phyloP scores from a whole-genome alignment of 2,113 vertebrate genomes.

The Pycnonotus jocosus region DNA sequence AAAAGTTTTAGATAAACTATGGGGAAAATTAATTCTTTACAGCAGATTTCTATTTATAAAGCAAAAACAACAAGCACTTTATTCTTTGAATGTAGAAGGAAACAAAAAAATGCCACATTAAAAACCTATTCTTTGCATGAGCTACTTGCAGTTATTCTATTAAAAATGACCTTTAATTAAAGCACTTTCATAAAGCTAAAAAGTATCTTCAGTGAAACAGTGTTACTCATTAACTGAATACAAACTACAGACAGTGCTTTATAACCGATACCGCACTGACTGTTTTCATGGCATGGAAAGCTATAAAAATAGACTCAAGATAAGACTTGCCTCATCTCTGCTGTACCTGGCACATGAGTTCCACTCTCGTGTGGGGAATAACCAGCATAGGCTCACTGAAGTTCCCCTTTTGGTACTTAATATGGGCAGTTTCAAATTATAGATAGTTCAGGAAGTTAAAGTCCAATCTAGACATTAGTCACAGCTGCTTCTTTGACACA shows the following conservation, averaged over 20 bases:
- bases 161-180: not conserved
- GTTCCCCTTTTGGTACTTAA: not conserved
- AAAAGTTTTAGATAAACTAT: not conserved
- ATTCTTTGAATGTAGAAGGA: not conserved
- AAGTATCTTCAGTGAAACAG: not conserved
- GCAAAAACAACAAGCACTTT: not conserved
- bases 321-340: not conserved
- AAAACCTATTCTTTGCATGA: not conserved
- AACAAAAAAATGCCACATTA: not conserved
- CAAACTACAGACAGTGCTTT: not conserved
- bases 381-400: not conserved
- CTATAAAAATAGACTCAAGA: not conserved
- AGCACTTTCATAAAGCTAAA: not conserved
- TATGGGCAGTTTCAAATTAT: not conserved
- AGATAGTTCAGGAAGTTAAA: not conserved
- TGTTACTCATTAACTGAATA: not conserved
- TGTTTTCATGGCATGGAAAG: not conserved
- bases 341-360: not conserved
- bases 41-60: not conserved
- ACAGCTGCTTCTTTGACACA: accelerated
- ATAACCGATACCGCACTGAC: not conserved
- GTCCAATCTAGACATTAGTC: not conserved
- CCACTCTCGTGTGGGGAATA: not conserved
- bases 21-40: not conserved
- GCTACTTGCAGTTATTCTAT: not conserved